These are phyloP conservation scores for Cavia porcellus DNA, from an alignment of 2,113 vertebrate genomes.

Conservation along the genomic window DNA sequence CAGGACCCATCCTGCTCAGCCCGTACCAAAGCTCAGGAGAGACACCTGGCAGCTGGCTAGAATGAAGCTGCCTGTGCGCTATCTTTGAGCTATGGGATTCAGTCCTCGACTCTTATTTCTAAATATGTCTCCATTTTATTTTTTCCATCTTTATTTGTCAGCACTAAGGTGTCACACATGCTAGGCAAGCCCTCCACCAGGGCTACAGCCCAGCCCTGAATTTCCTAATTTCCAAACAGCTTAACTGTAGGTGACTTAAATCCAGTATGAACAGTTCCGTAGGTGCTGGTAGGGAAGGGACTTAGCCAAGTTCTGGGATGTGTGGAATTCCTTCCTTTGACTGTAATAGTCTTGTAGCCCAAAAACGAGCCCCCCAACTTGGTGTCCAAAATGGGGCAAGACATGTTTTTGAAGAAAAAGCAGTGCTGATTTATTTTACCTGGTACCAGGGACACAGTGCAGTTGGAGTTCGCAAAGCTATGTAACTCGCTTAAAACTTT, in stretches of 20 bases:
- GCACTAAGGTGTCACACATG: neutral
- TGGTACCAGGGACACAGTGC: too few species aligned
- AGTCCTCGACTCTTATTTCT: constrained; percentile 10
- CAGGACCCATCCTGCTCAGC: neutral
- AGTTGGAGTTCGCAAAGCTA: too few species aligned
- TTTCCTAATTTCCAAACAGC: neutral
- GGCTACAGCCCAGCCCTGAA: neutral
- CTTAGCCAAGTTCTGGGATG: neutral
- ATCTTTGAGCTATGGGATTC: neutral
- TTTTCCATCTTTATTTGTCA: neutral
- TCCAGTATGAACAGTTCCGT: neutral
- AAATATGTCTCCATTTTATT: neutral
- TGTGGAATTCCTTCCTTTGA: constrained; percentile 24
- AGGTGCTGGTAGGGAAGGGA: neutral
- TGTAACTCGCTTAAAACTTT: too few species aligned
- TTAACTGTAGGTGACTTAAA: neutral
- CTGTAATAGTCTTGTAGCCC: neutral
- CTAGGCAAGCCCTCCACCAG: neutral
- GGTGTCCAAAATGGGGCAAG: too few species aligned
- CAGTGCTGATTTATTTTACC: too few species aligned
- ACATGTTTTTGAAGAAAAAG: too few species aligned
- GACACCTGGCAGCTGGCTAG: neutral
- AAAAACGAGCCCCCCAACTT: too few species aligned
- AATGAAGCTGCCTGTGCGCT: neutral
- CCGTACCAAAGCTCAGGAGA: neutral